These are phyloP conservation scores for Aporophyla lueneburgensis DNA, from an alignment of 2,888 invertebrate species.

Conservation along the genomic window DNA sequence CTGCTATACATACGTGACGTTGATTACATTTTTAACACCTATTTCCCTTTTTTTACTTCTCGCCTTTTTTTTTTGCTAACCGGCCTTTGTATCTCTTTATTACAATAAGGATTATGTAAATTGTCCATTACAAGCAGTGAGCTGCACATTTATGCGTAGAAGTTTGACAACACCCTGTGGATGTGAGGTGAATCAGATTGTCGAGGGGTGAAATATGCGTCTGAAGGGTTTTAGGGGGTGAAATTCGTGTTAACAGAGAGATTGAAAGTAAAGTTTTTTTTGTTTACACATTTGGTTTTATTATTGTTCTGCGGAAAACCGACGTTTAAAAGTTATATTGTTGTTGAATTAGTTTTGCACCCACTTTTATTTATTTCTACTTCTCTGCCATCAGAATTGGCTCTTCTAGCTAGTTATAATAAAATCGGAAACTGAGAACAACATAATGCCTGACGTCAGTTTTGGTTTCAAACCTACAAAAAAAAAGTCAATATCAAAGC, in stretches of 20 bases:
- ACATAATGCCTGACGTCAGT: not conserved
- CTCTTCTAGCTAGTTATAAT: not conserved
- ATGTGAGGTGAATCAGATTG: slow-evolving; percentile 43
- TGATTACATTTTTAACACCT: slow-evolving; percentile 61
- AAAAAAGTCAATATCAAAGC: slow-evolving; percentile 34
- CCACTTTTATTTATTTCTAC: not conserved
- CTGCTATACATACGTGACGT: slow-evolving; percentile 39
- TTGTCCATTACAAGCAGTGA: slow-evolving; percentile 67
- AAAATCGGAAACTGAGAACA: not conserved
- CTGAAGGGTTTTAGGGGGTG: slow-evolving; percentile 23
- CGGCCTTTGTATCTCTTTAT: slow-evolving; percentile 52
- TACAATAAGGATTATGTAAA: slow-evolving; percentile 72
- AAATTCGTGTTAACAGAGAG: slow-evolving; percentile 34
- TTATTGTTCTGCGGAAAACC: slow-evolving; percentile 5
- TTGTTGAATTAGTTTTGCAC: not conserved
- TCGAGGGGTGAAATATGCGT: slow-evolving; percentile 27
- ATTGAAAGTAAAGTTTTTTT: slow-evolving; percentile 33
- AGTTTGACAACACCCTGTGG: slow-evolving; percentile 61
- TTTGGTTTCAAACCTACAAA: not conserved
- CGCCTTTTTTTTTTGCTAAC: slow-evolving; percentile 55
- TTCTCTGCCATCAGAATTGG: not conserved
- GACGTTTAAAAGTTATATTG: slow-evolving; percentile 21
- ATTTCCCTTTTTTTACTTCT: slow-evolving; percentile 31
- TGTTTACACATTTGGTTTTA: slow-evolving; percentile 13
- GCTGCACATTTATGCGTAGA: slow-evolving; percentile 65